These are phyloP conservation scores for Philereme transversata DNA, from an alignment of 2,888 invertebrate genomes.

Conservation along the genomic window DNA sequence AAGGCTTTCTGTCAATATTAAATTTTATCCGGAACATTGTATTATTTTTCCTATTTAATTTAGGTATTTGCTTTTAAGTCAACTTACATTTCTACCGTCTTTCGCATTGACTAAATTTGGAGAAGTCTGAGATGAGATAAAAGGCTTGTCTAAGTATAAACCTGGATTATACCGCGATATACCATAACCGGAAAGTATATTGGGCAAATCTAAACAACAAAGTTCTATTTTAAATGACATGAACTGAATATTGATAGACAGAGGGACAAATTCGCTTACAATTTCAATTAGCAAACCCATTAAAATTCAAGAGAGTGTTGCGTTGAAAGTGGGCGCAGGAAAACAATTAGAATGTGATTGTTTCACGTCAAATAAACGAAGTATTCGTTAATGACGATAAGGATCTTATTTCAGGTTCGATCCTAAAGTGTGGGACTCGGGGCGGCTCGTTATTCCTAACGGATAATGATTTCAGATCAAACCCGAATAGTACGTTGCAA, in stretches of 20 bases:
- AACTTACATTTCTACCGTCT: no score
- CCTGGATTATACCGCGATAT: no score
- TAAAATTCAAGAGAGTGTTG: slow-evolving; percentile 61
- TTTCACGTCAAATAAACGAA: slow-evolving; percentile 49
- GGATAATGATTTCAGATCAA: slow-evolving; percentile 55
- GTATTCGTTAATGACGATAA: slow-evolving; percentile 48
- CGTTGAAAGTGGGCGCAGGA: slow-evolving; percentile 43
- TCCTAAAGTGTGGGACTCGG: slow-evolving; percentile 31
- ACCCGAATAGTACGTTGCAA: slow-evolving; percentile 48
- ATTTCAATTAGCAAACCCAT: slow-evolving; percentile 65
- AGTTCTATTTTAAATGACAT: slow-evolving; percentile 46
- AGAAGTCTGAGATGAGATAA: no score
- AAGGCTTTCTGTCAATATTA: no score
- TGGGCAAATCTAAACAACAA: slow-evolving; percentile 13
- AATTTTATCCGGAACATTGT: no score
- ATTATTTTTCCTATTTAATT: no score
- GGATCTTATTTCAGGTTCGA: slow-evolving; percentile 43
- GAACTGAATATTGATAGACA: slow-evolving; percentile 63
- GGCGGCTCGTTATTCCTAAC: slow-evolving; percentile 45
- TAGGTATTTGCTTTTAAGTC: no score
- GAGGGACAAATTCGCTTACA: slow-evolving; percentile 39
- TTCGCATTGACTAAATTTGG: no score
- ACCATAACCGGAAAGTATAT: no score
- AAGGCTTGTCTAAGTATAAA: no score
- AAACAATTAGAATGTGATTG: slow-evolving; percentile 56